Evolutionary conservation across 2,888 invertebrate genomes (phyloP).

Genomic region (Octodonta nipae): DNA sequence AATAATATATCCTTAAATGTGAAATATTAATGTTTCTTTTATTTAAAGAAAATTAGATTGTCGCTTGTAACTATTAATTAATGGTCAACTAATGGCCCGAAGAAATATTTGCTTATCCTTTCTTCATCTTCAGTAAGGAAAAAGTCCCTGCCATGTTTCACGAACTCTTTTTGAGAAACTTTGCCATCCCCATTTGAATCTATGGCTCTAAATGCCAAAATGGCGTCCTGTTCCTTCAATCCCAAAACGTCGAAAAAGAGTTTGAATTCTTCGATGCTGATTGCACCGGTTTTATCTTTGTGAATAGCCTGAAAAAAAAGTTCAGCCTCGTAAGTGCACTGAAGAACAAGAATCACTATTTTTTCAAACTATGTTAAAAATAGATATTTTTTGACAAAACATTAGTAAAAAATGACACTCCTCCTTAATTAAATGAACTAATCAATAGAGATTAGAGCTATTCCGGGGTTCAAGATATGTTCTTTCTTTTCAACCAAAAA

Average conservation of each 20-base stretch:
- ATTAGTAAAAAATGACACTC: too few species aligned
- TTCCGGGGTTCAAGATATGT: too few species aligned
- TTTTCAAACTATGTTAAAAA: too few species aligned
- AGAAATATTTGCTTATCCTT: constrained; percentile 70
- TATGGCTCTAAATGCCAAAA: constrained; percentile 63
- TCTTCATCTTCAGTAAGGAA: constrained; percentile 64
- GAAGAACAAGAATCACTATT: too few species aligned
- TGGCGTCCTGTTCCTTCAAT: constrained; percentile 58
- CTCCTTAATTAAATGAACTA: too few species aligned
- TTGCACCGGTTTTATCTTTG: constrained; percentile 63
- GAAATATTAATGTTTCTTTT: too few species aligned
- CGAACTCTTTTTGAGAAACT: constrained; percentile 63
- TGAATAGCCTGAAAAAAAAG: constrained; percentile 54
- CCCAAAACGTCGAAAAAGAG: constrained; percentile 70
- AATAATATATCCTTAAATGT: too few species aligned
- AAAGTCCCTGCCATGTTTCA: constrained; percentile 67
- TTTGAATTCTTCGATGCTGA: constrained; percentile 70
- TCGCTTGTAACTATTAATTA: constrained; percentile 23
- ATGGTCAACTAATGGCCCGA: constrained; percentile 62
- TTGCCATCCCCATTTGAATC: constrained; percentile 69
- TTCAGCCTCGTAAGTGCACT: too few species aligned
- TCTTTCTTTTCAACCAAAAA: too few species aligned
- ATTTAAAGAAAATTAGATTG: too few species aligned
- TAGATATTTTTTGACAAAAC: too few species aligned
- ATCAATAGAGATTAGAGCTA: too few species aligned